Evolutionary conservation across 1,140 invertebrate species (phyloP).

Genomic region (Cyclina sinensis): DNA sequence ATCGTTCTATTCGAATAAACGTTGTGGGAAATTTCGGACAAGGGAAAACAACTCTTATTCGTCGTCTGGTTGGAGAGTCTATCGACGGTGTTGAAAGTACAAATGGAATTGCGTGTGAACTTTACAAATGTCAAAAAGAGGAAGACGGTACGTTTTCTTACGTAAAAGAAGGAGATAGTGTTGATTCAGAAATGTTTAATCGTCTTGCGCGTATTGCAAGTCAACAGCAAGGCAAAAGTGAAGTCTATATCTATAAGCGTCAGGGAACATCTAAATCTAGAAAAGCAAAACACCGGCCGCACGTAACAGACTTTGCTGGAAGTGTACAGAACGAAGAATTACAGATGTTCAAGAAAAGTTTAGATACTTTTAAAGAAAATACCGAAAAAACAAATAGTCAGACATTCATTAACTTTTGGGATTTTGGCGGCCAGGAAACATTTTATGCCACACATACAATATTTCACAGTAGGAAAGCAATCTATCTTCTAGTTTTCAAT

Average conservation of each 20-base stretch:
- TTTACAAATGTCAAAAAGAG: neutral
- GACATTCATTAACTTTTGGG: neutral
- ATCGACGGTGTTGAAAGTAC: neutral
- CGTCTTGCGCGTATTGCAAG: neutral
- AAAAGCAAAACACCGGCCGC: neutral
- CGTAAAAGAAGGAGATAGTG: neutral
- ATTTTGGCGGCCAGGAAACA: neutral
- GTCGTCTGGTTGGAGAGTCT: neutral
- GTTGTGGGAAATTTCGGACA: neutral
- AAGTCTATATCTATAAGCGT: neutral
- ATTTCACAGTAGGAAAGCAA: conserved; percentile 1
- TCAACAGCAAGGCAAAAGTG: too few relatives aligned
- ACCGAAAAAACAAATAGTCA: neutral
- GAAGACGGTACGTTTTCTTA: neutral
- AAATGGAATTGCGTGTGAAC: neutral
- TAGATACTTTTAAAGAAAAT: neutral
- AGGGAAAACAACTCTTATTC: neutral
- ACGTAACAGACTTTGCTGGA: neutral
- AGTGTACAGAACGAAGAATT: neutral
- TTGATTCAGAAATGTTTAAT: neutral
- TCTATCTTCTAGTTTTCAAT: neutral
- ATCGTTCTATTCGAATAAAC: neutral
- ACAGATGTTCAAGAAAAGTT: neutral
- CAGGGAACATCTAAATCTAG: neutral
- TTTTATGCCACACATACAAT: conserved; percentile 25